These are phyloP conservation scores for Drosophila bocki DNA, from an alignment of 1,140 invertebrate genomes.

Conservation along the genomic window DNA sequence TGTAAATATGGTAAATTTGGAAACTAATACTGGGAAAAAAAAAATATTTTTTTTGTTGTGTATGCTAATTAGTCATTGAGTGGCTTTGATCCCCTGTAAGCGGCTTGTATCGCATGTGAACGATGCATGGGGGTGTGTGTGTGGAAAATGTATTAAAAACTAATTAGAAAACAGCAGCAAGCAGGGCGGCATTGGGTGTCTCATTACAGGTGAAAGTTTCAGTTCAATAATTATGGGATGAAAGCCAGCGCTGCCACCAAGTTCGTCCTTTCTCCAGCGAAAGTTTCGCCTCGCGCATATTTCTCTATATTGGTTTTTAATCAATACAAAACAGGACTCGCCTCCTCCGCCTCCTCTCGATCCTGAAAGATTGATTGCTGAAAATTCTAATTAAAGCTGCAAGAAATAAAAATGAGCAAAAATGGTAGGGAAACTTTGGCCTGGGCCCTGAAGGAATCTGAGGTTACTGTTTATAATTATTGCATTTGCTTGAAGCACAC, in stretches of 20 bases:
- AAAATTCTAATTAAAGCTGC: conserved; percentile 16
- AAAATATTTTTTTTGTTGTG: not conserved
- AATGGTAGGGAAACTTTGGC: not conserved
- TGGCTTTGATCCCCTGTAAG: conserved; percentile 42
- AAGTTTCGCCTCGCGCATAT: conserved; percentile 10
- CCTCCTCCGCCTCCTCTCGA: too few species aligned
- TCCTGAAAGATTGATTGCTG: not conserved
- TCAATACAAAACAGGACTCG: conserved; percentile 6
- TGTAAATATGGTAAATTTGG: not conserved
- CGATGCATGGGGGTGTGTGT: not conserved
- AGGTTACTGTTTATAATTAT: not conserved
- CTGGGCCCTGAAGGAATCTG: not conserved
- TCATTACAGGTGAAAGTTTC: conserved; percentile 50
- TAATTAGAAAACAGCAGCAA: conserved; percentile 54
- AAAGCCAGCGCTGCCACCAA: conserved; percentile 4
- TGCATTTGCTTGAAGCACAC: not conserved
- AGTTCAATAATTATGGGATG: conserved; percentile 47
- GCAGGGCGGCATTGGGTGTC: not conserved
- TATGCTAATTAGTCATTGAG: conserved; percentile 53
- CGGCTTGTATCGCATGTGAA: conserved; percentile 38
- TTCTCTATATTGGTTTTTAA: conserved; percentile 22
- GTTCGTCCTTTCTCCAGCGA: conserved; percentile 11
- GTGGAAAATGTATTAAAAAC: conserved; percentile 53
- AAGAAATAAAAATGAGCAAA: not conserved
- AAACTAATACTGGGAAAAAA: too few species aligned